Base-by-base conservation (phyloP, 2,113 vertebrate genomes). In the Hippopotamus amphibius region DNA sequence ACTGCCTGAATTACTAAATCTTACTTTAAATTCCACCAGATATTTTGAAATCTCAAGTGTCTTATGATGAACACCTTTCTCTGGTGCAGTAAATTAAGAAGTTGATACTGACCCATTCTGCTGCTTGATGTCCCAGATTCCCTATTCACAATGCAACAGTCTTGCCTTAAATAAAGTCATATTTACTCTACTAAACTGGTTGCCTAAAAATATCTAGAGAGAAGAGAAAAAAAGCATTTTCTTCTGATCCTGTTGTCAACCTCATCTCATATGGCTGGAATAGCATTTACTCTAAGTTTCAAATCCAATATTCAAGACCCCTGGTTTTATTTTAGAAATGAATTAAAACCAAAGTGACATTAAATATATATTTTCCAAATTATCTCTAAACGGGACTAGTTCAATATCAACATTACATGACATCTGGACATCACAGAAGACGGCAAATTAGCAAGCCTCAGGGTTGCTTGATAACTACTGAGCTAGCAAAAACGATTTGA, bases 301-400 rank as follows among this genome's bases (percentile, higher is more conserved):
- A 53, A 71, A 57, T 88, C 10, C 37, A 76, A 80, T 74, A 72
- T 50, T 79, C 66, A 95, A 93, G 95, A 97, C 7, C 13, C 2
- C 5, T 48, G 46, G 21, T 97, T 97, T 97, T 28, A 96, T 97
- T 79, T 96, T 71, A 88, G 68, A 93, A 97, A 90, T 92, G 76
- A 85, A 96, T 97, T 97, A 94, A 72, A 94, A 96, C 13, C 57
- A 66, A 79, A 95, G 46, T 91, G 74, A 85, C 82, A 11, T 59
- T 92, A 96, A 57, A 53, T 79, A 79, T 53, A 4, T 53, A 79
- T 55, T 79, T 48, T 83, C 41, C 68, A 95, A 96, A 69, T 48
- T 83, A 80, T 97, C 68, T 93, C 5, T 8, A 83, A 80, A 97
- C 97, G 17, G 65, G 17, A 74, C 6, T 48, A 74, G 21, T 72